phyloP scores from a whole-genome alignment of 2,888 invertebrate genomes.

The Tenthredo scrophulariae region DNA sequence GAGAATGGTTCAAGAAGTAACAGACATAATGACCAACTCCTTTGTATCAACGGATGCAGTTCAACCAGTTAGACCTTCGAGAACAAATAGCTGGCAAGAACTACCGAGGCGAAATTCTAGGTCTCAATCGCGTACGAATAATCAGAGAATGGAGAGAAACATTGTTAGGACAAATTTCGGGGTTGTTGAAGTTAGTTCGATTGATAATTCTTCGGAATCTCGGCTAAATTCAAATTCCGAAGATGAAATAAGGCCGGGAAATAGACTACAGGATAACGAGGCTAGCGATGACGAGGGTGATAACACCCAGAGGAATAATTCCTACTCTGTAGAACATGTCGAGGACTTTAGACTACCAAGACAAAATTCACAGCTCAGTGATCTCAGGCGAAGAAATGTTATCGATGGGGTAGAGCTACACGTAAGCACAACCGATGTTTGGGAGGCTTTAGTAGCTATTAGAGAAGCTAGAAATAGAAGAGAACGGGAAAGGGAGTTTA shows the following conservation, averaged over 20 bases:
- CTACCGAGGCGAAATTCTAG: slow-evolving; percentile 63
- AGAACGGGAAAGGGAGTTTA: slow-evolving; percentile 78
- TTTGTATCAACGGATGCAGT: slow-evolving; percentile 64
- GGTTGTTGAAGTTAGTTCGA: slow-evolving; percentile 64
- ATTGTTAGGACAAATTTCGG: slow-evolving; percentile 64
- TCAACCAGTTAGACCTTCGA: slow-evolving; percentile 65
- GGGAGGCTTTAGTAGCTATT: slow-evolving; percentile 85
- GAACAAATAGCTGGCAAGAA: slow-evolving; percentile 67
- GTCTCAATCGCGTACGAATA: slow-evolving; percentile 58
- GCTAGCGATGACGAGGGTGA: slow-evolving; percentile 58
- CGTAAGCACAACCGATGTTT: slow-evolving; percentile 81
- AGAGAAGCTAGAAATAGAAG: slow-evolving; percentile 82
- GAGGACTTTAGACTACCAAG: slow-evolving; percentile 64
- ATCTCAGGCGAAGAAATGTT: slow-evolving; percentile 66
- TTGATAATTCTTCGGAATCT: slow-evolving; percentile 52
- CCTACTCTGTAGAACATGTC: slow-evolving; percentile 62
- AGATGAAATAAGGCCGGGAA: slow-evolving; percentile 50
- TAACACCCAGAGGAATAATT: slow-evolving; percentile 59
- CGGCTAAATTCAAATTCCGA: slow-evolving; percentile 59
- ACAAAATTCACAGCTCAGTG: slow-evolving; percentile 64
- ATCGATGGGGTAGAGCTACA: slow-evolving; percentile 75
- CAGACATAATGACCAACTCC: slow-evolving; percentile 63
- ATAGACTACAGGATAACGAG: slow-evolving; percentile 54
- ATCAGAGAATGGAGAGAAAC: slow-evolving; percentile 63
- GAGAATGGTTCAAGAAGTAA: slow-evolving; percentile 66